Conservation (phyloP, 2,888 invertebrate genomes). For the Proisotoma minuta region DNA sequence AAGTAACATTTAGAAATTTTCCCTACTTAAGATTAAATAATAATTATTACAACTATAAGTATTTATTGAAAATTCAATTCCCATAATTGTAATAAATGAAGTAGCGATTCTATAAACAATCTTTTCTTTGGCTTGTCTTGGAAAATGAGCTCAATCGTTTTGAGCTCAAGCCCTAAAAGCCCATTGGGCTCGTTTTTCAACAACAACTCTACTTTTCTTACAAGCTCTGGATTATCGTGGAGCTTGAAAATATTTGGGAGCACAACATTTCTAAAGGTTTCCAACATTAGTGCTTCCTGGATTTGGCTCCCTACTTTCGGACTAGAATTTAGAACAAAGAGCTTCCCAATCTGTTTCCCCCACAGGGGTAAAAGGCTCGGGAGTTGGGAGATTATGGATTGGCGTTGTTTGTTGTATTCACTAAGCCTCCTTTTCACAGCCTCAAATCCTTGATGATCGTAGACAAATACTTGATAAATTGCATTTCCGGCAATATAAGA, state of each 20-base stretch:
- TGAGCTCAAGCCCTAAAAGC: slow-evolving; percentile 71
- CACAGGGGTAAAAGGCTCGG: slow-evolving; percentile 25
- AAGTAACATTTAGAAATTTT: background rate
- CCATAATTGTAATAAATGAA: slow-evolving; percentile 83
- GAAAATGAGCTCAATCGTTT: slow-evolving; percentile 71
- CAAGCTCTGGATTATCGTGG: slow-evolving; percentile 32
- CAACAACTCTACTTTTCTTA: slow-evolving; percentile 20
- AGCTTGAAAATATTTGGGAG: slow-evolving; percentile 32
- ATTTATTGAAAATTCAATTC: slow-evolving; percentile 61
- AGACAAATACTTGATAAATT: slow-evolving; percentile 76
- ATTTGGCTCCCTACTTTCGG: slow-evolving; percentile 20
- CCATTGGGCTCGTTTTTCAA: slow-evolving; percentile 49
- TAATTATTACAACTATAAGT: background rate
- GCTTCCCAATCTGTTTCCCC: slow-evolving; percentile 34
- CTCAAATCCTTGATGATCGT: slow-evolving; percentile 70
- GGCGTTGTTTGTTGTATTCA: slow-evolving; percentile 16
- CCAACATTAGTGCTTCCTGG: slow-evolving; percentile 16
- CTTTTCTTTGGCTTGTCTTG: slow-evolving; percentile 66
- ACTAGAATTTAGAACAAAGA: slow-evolving; percentile 30
- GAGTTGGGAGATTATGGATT: slow-evolving; percentile 17
- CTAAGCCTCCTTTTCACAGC: slow-evolving; percentile 61
- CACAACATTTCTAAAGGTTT: background rate
- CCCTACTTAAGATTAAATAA: background rate
- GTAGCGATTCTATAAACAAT: slow-evolving; percentile 82
- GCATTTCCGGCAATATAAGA: slow-evolving; percentile 66